A percentile compares a stretch with the other conserved stretches of the same genome.
These are phyloP conservation scores for Brachionus manjavacas DNA, from an alignment of 1,140 invertebrate genomes.

Conservation along the genomic window DNA sequence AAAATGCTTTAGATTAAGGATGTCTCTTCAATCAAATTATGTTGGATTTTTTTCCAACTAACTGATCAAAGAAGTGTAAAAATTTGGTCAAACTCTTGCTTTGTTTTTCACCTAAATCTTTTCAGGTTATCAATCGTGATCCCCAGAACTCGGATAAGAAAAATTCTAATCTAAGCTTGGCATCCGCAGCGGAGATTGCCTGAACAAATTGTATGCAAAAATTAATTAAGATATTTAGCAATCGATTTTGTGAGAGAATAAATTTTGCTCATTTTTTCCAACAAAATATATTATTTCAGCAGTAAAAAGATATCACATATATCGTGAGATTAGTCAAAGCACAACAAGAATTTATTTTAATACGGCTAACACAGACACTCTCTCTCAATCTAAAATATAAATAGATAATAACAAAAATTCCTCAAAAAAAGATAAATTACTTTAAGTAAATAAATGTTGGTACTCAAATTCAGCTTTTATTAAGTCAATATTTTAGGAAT, in stretches of 20 bases:
- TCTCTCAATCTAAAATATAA: background rate
- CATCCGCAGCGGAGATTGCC: background rate
- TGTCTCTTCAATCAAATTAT: no score
- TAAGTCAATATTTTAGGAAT: conserved; percentile 21
- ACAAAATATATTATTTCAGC: background rate
- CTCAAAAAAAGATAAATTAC: background rate
- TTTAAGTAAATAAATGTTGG: background rate
- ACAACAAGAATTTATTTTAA: background rate
- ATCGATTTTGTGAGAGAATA: background rate
- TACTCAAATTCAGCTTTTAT: background rate
- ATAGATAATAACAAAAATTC: background rate
- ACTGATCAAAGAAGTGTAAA: no score
- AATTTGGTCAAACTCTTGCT: background rate
- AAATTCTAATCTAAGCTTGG: background rate
- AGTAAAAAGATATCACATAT: background rate
- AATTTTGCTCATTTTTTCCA: background rate
- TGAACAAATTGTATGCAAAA: background rate
- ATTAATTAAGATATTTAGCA: background rate
- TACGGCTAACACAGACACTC: background rate
- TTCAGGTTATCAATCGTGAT: background rate
- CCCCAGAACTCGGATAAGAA: background rate
- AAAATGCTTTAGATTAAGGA: no score
- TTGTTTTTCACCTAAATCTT: background rate
- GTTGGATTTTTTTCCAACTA: no score
- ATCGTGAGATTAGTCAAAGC: background rate